Conservation (phyloP, 1,140 invertebrate genomes). For the Phthorimaea operculella region DNA sequence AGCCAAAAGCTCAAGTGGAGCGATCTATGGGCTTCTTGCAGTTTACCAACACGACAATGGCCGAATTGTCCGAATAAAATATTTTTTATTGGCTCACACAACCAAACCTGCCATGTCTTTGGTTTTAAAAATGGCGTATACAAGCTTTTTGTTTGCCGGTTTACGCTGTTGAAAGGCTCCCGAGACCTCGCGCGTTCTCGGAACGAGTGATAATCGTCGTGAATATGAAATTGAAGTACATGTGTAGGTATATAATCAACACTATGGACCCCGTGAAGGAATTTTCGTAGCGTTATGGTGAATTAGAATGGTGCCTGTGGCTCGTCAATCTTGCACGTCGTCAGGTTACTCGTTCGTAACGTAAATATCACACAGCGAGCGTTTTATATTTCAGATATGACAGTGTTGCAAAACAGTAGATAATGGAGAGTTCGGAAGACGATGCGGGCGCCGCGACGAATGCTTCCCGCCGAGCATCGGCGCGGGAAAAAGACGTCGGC, state of each 20-base stretch:
- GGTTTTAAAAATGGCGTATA: slow-evolving; percentile 71
- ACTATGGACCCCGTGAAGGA: slow-evolving; percentile 58
- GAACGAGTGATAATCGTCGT: slow-evolving; percentile 54
- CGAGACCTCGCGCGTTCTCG: slow-evolving; percentile 49
- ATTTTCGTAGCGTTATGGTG: slow-evolving; percentile 65
- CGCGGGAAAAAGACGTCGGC: slow-evolving; percentile 64
- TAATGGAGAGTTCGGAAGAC: slow-evolving; percentile 68
- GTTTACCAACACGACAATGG: slow-evolving; percentile 69
- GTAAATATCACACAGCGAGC: slow-evolving; percentile 63
- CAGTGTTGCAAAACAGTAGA: slow-evolving; percentile 65
- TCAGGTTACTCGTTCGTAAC: slow-evolving; percentile 64
- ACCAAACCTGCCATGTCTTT: slow-evolving; percentile 67
- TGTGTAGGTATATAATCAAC: slow-evolving; percentile 64
- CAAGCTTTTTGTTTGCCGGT: slow-evolving; percentile 70
- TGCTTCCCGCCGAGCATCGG: slow-evolving; percentile 64
- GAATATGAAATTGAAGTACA: slow-evolving; percentile 68
- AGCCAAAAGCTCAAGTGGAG: slow-evolving; percentile 64
- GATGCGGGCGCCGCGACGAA: slow-evolving; percentile 64
- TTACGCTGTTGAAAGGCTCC: slow-evolving; percentile 64
- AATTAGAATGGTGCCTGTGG: slow-evolving; percentile 67
- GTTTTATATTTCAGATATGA: slow-evolving; percentile 67
- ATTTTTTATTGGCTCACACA: slow-evolving; percentile 68
- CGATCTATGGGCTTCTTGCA: slow-evolving; percentile 66
- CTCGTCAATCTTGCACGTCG: slow-evolving; percentile 66
- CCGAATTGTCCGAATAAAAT: slow-evolving; percentile 64